phyloP scores from a whole-genome alignment of 2,888 invertebrate genomes.

The Cartodere bifasciata region DNA sequence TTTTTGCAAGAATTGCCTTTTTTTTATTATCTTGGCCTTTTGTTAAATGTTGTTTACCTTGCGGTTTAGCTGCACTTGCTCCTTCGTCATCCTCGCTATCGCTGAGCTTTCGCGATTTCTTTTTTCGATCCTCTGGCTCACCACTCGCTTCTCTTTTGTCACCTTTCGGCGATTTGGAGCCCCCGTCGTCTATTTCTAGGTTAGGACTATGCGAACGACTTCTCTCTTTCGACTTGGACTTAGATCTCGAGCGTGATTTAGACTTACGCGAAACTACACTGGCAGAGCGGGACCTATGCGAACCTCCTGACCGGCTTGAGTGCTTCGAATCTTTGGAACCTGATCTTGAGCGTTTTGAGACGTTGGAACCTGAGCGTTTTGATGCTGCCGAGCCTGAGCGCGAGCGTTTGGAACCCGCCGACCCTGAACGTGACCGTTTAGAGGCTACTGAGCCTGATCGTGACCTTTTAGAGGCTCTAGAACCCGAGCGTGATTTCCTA shows the following conservation, averaged over 20 bases:
- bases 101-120: slow-evolving; percentile 42
- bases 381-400: slow-evolving; percentile 13
- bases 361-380: slow-evolving; percentile 13
- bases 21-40: too few species aligned
- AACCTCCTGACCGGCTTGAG: slow-evolving; percentile 11
- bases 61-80: slow-evolving; percentile 16
- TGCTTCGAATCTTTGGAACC: slow-evolving; percentile 13
- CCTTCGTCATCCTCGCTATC: slow-evolving; percentile 50
- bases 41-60: too few species aligned
- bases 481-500: slow-evolving; percentile 15
- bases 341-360: slow-evolving; percentile 17
- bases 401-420: slow-evolving; percentile 17
- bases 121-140: slow-evolving; percentile 27
- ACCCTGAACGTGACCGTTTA: slow-evolving; percentile 15
- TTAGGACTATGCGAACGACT: slow-evolving; percentile 35
- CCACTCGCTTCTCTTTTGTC: slow-evolving; percentile 30
- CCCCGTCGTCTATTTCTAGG: slow-evolving; percentile 38
- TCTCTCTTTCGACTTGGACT: slow-evolving; percentile 14
- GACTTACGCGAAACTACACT: slow-evolving; percentile 21
- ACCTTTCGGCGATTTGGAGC: slow-evolving; percentile 27
- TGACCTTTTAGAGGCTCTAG: slow-evolving; percentile 11
- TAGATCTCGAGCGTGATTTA: slow-evolving; percentile 29
- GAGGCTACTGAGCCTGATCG: slow-evolving; percentile 16
- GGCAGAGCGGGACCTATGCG: slow-evolving; percentile 19
- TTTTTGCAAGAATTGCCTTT: too few species aligned